Evolutionary conservation across 1,140 invertebrate genomes (phyloP).

Genomic region (Acyrthosiphon pisum): DNA sequence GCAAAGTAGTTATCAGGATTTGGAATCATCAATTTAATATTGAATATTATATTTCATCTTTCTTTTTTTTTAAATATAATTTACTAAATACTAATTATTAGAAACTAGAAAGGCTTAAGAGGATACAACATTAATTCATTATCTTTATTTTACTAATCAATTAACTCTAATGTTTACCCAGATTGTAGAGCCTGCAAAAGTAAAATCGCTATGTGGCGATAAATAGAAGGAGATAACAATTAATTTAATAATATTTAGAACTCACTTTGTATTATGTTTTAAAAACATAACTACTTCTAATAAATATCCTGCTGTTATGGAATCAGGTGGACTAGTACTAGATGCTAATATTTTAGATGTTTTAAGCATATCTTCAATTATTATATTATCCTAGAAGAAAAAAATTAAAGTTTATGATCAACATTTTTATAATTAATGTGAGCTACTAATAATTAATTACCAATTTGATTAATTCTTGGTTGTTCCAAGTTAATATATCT

Average conservation of each 20-base stretch:
- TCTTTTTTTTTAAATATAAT: no score
- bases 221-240: not conserved
- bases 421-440: not conserved
- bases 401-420: not conserved
- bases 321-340: constrained; percentile 80
- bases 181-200: not conserved
- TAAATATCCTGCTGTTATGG: constrained; percentile 78
- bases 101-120: no score
- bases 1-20: no score
- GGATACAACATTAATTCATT: no score
- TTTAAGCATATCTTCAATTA: not conserved
- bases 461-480: constrained; percentile 24
- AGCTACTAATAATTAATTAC: not conserved
- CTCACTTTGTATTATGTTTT: not conserved
- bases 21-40: no score
- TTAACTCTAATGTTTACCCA: no score
- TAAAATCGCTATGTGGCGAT: not conserved
- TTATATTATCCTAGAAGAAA: not conserved
- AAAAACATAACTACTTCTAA: constrained; percentile 66
- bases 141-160: no score
- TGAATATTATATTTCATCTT: no score
- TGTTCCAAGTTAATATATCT: constrained; percentile 64
- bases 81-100: no score
- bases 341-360: constrained; percentile 68
- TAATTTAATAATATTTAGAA: not conserved